Evolutionary conservation across 2,888 invertebrate genomes (phyloP).

Genomic region (Latrodectus elegans): DNA sequence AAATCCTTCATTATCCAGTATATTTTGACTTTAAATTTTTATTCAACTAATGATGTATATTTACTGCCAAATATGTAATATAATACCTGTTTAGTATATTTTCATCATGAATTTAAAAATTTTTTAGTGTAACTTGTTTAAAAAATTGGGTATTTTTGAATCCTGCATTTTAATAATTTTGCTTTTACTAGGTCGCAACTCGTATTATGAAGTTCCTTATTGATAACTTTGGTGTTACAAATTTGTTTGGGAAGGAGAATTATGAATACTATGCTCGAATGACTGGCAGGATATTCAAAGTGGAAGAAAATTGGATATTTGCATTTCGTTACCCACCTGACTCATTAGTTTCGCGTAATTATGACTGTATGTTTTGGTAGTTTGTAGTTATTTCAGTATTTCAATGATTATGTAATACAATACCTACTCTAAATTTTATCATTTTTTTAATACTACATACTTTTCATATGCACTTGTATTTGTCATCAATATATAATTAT

Average conservation of each 20-base stretch:
- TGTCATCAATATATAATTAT: too few relatives aligned
- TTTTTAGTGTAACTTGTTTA: background rate
- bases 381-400: constrained; percentile 33
- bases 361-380: constrained; percentile 67
- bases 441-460: too few relatives aligned
- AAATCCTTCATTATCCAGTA: too few relatives aligned
- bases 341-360: constrained; percentile 78
- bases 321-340: constrained; percentile 92
- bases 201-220: constrained; percentile 97
- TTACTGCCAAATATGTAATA: too few relatives aligned
- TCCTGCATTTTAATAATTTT: background rate
- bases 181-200: constrained; percentile 85
- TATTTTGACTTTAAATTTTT: too few relatives aligned
- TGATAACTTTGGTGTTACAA: constrained; percentile 96
- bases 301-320: constrained; percentile 96
- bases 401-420: too few relatives aligned
- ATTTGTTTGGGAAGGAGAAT: constrained; percentile 94
- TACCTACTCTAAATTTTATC: too few relatives aligned
- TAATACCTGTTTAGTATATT: too few relatives aligned
- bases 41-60: too few relatives aligned
- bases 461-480: too few relatives aligned
- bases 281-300: constrained; percentile 91
- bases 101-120: too few relatives aligned
- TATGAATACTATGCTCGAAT: constrained; percentile 97
- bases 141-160: background rate